Base-by-base conservation (phyloP, 2,888 invertebrate genomes). In the Eristalis arbustorum region DNA sequence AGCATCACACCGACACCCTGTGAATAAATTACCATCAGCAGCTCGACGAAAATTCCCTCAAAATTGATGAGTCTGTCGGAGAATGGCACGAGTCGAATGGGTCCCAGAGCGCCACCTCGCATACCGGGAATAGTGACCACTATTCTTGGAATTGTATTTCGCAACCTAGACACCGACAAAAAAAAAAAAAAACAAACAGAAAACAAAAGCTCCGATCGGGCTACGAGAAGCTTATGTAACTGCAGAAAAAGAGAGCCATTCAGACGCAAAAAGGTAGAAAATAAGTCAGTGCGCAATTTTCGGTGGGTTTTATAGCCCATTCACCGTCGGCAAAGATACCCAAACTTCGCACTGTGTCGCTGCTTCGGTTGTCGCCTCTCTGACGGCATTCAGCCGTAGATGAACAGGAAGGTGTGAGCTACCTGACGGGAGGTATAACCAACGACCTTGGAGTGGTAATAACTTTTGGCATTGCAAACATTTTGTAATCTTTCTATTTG, bases 381-480 rank as follows among this genome's bases (percentile, higher is more conserved):
- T 69, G 18, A 14, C 64, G 18, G 28, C 18, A n/a, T 1, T 25
- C 31, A 13, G 31, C 49, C 3, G 59, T 59, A 59, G 59, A 34
- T 75, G 66, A 13, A 67, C 25, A 37, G 28, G 25, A 62, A 64
- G 31, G 59, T 40, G 56, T 76, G 49, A 61, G 64, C 18, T 62
- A 61, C 42, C 42, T 62, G 31, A 37, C 42, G 31, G 62, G 8
- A 77, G 23, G 62, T 13, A 40, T 61, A 68, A 56, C 57, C 40
- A 31, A n/a, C 72, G 79, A 79, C 79, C 79, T 79, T 79, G 79
- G 56, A 25, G 25, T 25, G 66, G 79, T 67, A 62, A 79, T 79
- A 64, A 71, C 71, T 78, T 71, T 72, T 18, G 18, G 40, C 11
- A 40, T 57, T 71, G 31, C 64, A 64, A 40, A 34, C 11, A 42